A percentile compares a stretch with the other conserved stretches of the same genome.
phyloP scores from a whole-genome alignment of 2,797 vertebrate species.

The Agapornis canus region DNA sequence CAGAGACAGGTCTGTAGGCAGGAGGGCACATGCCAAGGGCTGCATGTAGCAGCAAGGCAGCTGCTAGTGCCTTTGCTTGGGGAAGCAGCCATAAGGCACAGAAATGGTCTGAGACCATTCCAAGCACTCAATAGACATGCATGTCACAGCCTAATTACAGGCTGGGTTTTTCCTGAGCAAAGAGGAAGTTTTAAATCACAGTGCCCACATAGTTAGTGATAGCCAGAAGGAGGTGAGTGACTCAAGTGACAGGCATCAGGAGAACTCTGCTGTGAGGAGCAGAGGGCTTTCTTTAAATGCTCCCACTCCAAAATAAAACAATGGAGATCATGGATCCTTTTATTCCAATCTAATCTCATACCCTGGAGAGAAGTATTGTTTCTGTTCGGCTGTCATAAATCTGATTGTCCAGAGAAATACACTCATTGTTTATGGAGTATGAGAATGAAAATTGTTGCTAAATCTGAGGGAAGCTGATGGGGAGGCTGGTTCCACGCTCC shows the following conservation, averaged over 20 bases:
- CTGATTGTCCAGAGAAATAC: slow-evolving; percentile 26
- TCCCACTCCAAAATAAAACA: slow-evolving; percentile 10
- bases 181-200: slow-evolving; percentile 49
- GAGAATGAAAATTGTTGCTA: slow-evolving; percentile 25
- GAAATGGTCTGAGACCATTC: not conserved
- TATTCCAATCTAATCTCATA: not conserved
- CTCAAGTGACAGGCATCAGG: not conserved
- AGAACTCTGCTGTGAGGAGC: not conserved
- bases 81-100: not conserved
- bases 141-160: slow-evolving; percentile 12
- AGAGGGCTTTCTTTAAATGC: not conserved
- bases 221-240: slow-evolving; percentile 4
- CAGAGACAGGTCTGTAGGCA: not conserved
- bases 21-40: not conserved
- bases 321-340: not conserved
- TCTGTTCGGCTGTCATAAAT: slow-evolving; percentile 48
- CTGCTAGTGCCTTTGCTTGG: not conserved
- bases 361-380: slow-evolving; percentile 16
- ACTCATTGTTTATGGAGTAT: slow-evolving; percentile 26
- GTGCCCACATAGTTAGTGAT: slow-evolving; percentile 21
- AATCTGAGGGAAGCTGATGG: slow-evolving; percentile 22
- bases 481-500: not conserved
- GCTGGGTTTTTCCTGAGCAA: slow-evolving; percentile 3
- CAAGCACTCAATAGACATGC: not conserved
- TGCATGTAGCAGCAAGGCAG: not conserved